Evolutionary conservation across 2,888 invertebrate species (phyloP).

Genomic region (Timema cristinae): DNA sequence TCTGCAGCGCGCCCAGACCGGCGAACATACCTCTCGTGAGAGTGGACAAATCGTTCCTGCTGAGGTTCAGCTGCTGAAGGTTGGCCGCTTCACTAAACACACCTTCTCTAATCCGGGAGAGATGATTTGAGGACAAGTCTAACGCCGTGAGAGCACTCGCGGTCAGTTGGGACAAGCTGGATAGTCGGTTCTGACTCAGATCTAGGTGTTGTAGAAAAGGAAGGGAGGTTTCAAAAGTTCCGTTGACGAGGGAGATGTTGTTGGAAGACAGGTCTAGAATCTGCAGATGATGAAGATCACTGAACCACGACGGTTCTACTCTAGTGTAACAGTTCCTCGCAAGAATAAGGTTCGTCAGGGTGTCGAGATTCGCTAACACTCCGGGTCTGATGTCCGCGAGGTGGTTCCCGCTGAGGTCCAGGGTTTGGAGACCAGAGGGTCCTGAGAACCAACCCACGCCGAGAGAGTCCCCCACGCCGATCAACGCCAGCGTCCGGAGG

Average conservation of each 20-base stretch:
- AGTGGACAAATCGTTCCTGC: slow-evolving; percentile 59
- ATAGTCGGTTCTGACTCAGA: slow-evolving; percentile 71
- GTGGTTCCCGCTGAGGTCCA: slow-evolving; percentile 38
- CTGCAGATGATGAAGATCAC: slow-evolving; percentile 49
- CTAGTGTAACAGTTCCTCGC: slow-evolving; percentile 36
- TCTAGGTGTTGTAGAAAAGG: slow-evolving; percentile 58
- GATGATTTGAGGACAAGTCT: slow-evolving; percentile 40
- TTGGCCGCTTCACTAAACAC: slow-evolving; percentile 37
- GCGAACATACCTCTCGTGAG: slow-evolving; percentile 57
- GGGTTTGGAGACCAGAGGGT: slow-evolving; percentile 34
- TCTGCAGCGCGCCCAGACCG: slow-evolving; percentile 59
- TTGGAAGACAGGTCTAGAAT: slow-evolving; percentile 79
- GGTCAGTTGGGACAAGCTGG: neutral
- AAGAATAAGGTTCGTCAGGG: slow-evolving; percentile 37
- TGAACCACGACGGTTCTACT: slow-evolving; percentile 27
- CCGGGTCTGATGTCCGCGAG: slow-evolving; percentile 32
- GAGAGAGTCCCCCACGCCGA: too few species aligned
- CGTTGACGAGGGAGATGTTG: slow-evolving; percentile 67
- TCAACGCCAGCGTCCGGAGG: too few species aligned
- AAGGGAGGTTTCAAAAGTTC: slow-evolving; percentile 40
- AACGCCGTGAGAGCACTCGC: slow-evolving; percentile 28
- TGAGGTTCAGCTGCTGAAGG: slow-evolving; percentile 59
- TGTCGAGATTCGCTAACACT: slow-evolving; percentile 25
- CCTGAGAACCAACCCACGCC: neutral
- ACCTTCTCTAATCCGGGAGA: slow-evolving; percentile 35